Base-by-base conservation (phyloP, 2,113 vertebrate species). In the Piaya cayana region DNA sequence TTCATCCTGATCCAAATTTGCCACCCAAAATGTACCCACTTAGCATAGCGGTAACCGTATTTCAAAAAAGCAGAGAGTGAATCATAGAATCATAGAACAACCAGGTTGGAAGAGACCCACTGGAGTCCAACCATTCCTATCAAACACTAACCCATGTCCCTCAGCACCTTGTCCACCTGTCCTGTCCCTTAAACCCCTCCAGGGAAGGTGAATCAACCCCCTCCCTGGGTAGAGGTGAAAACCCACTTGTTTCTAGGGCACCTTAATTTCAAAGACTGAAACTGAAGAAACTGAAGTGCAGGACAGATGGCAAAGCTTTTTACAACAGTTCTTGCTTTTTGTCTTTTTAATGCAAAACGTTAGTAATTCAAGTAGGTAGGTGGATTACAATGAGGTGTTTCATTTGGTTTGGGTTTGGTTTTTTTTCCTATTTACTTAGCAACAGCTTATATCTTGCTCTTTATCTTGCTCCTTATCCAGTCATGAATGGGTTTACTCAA, bases 261-360 rank as follows among this genome's bases (percentile, higher is more conserved):
- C 19, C 23, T 53, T 68, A 29, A 45, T 82, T 91, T 82, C 42
- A 82, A 15, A 82, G 42, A 23, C 23, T n/a, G n/a, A n/a, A n/a
- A n/a, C n/a, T n/a, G n/a, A n/a, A 36, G 58, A 82, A 65, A n/a
- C 19, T 4, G 4, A 18, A 25, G 11, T 21, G 43, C 1, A 0
- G 9, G 34, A 59, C 49, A 42, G 23, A 15, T 22, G 32, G 15
- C 6, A 5, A 53, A 11, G 17, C 36, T n/a, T 65, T 12, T 55
- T 62, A n/a, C 20, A n/a, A 9, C 20, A 42, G 18, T 62, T 9
- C 18, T 50, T 60, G n/a, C 19, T 71, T 67, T 67, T 52, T 29
- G 11, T n/a, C 27, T 63, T 76, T 60, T 63, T 59, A 63, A 11
- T 58, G 20, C 17, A 21, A 42, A 43, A 3, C 52, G 3, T 17